Percentiles rank a stretch among this genome's conserved stretches.
Conservation (phyloP, 2,888 invertebrate genomes). For the Patella caerulea region DNA sequence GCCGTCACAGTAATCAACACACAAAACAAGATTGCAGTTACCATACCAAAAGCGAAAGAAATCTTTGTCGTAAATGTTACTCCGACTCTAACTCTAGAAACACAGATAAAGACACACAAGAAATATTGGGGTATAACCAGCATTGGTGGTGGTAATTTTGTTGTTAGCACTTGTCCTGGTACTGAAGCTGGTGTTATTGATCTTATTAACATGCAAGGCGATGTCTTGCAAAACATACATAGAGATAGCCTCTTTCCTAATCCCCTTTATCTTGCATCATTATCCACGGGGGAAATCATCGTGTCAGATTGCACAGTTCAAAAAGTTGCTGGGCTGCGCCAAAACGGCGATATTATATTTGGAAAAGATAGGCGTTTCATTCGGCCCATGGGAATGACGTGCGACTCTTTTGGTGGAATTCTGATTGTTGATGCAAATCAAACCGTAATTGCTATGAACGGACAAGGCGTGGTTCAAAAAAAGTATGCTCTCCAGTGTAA, state of each 20-base stretch:
- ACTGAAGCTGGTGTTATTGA: neutral
- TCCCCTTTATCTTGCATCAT: conserved; percentile 8
- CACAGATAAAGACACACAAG: neutral
- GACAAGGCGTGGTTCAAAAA: too few relatives aligned
- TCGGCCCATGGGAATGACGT: too few relatives aligned
- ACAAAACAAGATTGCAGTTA: conserved; percentile 9
- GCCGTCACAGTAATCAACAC: neutral
- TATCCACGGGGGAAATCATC: conserved; percentile 10
- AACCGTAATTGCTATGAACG: too few relatives aligned
- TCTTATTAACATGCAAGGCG: neutral
- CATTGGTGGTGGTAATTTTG: neutral
- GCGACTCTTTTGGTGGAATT: too few relatives aligned
- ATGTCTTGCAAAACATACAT: neutral
- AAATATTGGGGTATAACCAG: conserved; percentile 16
- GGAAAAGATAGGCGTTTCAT: neutral
- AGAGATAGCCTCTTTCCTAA: neutral
- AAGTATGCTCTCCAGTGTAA: too few relatives aligned
- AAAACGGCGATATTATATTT: conserved; percentile 5
- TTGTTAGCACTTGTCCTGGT: conserved; percentile 13
- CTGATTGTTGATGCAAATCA: too few relatives aligned
- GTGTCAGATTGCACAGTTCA: conserved; percentile 16
- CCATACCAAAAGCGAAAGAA: conserved; percentile 16
- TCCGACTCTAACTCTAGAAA: neutral
- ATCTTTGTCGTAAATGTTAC: conserved; percentile 8
- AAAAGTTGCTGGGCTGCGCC: conserved; percentile 1